A percentile compares a stretch with the other conserved stretches of the same genome.
Evolutionary conservation across 2,888 invertebrate genomes (phyloP).

Genomic region (Melanargia galathea): DNA sequence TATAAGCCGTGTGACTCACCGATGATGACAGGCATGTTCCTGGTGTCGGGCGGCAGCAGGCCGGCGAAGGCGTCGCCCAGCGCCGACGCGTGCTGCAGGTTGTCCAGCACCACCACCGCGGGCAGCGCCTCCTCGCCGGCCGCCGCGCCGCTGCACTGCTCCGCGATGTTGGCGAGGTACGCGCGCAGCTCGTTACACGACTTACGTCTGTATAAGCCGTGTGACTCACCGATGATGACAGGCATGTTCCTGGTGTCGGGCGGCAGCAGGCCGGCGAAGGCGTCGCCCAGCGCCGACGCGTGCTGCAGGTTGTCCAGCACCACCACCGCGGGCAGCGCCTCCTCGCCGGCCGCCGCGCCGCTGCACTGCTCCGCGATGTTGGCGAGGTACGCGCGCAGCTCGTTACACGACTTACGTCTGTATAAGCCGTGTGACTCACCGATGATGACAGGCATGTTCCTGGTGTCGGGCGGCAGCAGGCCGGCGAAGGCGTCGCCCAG

Average conservation of each 20-base stretch:
- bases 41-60: constrained; percentile 91
- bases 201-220: background rate
- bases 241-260: constrained; percentile 92
- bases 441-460: no score
- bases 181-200: no score
- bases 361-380: constrained; percentile 97
- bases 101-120: constrained; percentile 98
- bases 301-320: constrained; percentile 98
- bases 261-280: constrained; percentile 93
- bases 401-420: no score
- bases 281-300: constrained; percentile 94
- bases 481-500: no score
- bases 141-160: constrained; percentile 90
- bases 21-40: constrained; percentile 94
- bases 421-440: no score
- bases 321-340: constrained; percentile 93
- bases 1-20: no score
- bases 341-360: constrained; percentile 84
- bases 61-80: constrained; percentile 95
- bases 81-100: constrained; percentile 95
- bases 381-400: constrained; percentile 94
- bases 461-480: no score
- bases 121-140: constrained; percentile 88
- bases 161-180: no score
- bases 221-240: constrained; percentile 87